These are phyloP conservation scores for Agonum fuliginosum DNA, from an alignment of 2,888 invertebrate species.

Conservation along the genomic window DNA sequence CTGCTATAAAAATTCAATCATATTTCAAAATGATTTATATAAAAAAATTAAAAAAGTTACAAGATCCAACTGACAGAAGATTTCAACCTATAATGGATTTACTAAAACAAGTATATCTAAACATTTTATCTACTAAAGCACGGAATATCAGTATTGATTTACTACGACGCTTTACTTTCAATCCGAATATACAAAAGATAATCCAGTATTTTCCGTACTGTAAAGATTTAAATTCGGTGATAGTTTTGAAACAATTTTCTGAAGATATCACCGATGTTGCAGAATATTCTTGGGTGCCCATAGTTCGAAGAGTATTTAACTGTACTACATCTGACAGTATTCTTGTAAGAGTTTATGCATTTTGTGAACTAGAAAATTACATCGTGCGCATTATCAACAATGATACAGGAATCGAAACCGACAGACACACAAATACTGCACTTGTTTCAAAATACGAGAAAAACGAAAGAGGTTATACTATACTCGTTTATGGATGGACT, in stretches of 20 bases:
- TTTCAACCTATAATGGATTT: slow-evolving; percentile 64
- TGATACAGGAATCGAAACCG: slow-evolving; percentile 67
- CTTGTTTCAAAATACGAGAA: slow-evolving; percentile 64
- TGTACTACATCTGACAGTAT: slow-evolving; percentile 62
- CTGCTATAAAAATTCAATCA: slow-evolving; percentile 67
- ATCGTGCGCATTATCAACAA: slow-evolving; percentile 69
- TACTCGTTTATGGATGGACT: slow-evolving; percentile 69
- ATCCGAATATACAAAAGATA: slow-evolving; percentile 60
- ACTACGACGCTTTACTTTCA: slow-evolving; percentile 65
- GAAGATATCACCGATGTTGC: slow-evolving; percentile 50
- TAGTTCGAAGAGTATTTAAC: slow-evolving; percentile 66
- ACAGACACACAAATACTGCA: slow-evolving; percentile 65
- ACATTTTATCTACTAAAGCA: slow-evolving; percentile 65
- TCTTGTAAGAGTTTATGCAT: slow-evolving; percentile 66
- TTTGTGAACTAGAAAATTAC: slow-evolving; percentile 65
- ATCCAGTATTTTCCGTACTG: slow-evolving; percentile 63
- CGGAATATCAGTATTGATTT: slow-evolving; percentile 62
- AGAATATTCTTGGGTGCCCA: slow-evolving; percentile 64
- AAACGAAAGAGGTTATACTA: slow-evolving; percentile 68
- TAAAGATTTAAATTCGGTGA: slow-evolving; percentile 65
- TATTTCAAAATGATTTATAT: slow-evolving; percentile 67
- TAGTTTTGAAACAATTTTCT: slow-evolving; percentile 63
- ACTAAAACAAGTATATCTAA: slow-evolving; percentile 65
- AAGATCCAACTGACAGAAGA: slow-evolving; percentile 63
- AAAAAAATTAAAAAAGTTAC: slow-evolving; percentile 64